Evolutionary conservation across 2,113 vertebrate genomes (phyloP), one percentile per base, ranked within the genome.

Genomic region (Psilopogon haemacephalus): DNA sequence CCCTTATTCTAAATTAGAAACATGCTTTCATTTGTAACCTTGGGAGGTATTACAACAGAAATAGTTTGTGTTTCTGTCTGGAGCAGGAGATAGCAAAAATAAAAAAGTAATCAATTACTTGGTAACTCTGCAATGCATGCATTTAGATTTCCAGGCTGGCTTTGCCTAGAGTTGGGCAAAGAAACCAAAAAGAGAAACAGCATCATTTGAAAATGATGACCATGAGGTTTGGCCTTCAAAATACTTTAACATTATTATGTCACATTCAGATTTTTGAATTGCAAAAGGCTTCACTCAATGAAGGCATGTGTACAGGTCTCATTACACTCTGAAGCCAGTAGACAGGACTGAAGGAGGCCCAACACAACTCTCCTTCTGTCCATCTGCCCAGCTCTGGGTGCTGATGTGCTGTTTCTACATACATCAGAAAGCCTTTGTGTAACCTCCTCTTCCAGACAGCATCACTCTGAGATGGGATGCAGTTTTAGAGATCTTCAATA

Each of bases 371-470:
- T 20, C 56, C 32, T 28, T 0, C 65, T 2, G 15, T 1, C 2
- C 1, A 2, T 9, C 59, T 24, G 37, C 70, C 26, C 30, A 23
- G 38, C 35, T 33, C 35, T 4, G 62, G 23, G 33, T 11, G 37
- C 74, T 1, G 15, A 6, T 20, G 84, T 0, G 0, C 55, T 24
- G 63, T n/a, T 6, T 59, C 65, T 40, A 37, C 1, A 3, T 38
- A 3, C 0, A 0, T 21, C 2, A 1, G 28, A 38, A 30, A 84
- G 50, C 60, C 35, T 21, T 38, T 0, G 3, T 18, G 62, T 42
- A 40, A 1, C 0, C 0, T 35, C 77, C 76, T 42, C 54, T 24
- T 30, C 6, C 15, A 11, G 55, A 2, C 56, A 89, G 56, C 79
- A 75, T 84, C 5, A 6, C 69, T 40, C 65, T 1, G 28, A 68